Conservation (phyloP, 1,140 invertebrate genomes). For the Bombus breviceps region DNA sequence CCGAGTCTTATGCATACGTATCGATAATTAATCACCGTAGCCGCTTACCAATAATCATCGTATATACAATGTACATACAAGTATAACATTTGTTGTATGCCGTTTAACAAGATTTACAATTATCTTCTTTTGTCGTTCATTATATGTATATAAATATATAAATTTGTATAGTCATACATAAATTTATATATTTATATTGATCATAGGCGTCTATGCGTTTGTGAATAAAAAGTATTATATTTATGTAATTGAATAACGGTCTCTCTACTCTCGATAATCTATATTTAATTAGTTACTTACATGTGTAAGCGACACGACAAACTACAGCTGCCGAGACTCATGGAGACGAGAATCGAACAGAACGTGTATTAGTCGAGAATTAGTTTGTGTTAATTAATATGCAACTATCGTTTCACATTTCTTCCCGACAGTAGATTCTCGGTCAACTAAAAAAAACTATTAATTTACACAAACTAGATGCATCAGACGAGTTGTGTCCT, state of each 20-base stretch:
- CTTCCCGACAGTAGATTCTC: slow-evolving; percentile 41
- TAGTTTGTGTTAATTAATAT: slow-evolving; percentile 67
- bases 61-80: slow-evolving; percentile 64
- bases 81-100: slow-evolving; percentile 62
- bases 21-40: slow-evolving; percentile 40
- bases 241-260: slow-evolving; percentile 43
- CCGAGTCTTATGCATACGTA: background rate
- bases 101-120: slow-evolving; percentile 73
- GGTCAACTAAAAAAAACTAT: slow-evolving; percentile 37
- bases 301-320: slow-evolving; percentile 44
- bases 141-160: slow-evolving; percentile 38
- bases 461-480: slow-evolving; percentile 65
- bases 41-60: slow-evolving; percentile 28
- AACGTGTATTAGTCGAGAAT: slow-evolving; percentile 60
- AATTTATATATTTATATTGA: slow-evolving; percentile 45
- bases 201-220: slow-evolving; percentile 63
- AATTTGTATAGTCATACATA: slow-evolving; percentile 12
- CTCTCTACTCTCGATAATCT: slow-evolving; percentile 39
- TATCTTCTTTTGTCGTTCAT: slow-evolving; percentile 37
- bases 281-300: slow-evolving; percentile 52
- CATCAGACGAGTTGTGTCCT: slow-evolving; percentile 39
- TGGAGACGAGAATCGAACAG: slow-evolving; percentile 7
- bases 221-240: slow-evolving; percentile 55
- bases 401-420: slow-evolving; percentile 2
- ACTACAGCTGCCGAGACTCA: slow-evolving; percentile 1